Base-by-base conservation (phyloP, 2,888 invertebrate species). In the Sesamia inferens region DNA sequence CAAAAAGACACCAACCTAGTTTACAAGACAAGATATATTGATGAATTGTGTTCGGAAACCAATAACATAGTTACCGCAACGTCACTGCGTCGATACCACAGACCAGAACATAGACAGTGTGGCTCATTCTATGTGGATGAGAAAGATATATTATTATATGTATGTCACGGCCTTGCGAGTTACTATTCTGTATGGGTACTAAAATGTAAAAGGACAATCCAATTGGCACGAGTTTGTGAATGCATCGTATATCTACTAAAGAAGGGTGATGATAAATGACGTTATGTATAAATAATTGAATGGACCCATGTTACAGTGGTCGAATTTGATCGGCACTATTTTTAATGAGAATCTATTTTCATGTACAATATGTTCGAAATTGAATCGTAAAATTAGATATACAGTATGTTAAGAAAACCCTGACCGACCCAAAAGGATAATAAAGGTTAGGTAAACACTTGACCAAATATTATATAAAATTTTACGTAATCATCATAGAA, bases 61-160 rank as follows among this genome's bases (percentile, higher is more conserved):
- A 65, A 54, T 79, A 80, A 79, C 58, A 24, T 42, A 22, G 81
- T 79, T 75, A 80, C 76, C 44, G 65, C 62, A 59, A 54, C 61
- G 39, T 8, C 7, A 57, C 58, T 59, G 55, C 39, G 24, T 47
- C 63, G 24, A 7, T 39, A 16, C 42, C 69, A 76, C 13, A 76
- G 77, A 64, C n/a, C 19, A 64, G 7, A 54, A n/a, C 47, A 59
- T 8, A 68, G 63, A 76, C 39, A 13, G 44, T 6, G 7, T 42
- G 16, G 31, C 44, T 61, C 39, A 55, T 19, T 54, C 3, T 51
- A 51, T 54, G 14, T 59, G 2, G 6, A 13, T 16, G 39, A 3
- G 11, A 44, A 8, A 19, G 10, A 11, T 59, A 47, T 0, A 14
- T 2, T 2, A 42, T 10, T 42, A 11, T 0, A 31, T 39, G 7